These are phyloP conservation scores for Leuciscus idus DNA, from an alignment of 2,113 vertebrate species.

Conservation along the genomic window DNA sequence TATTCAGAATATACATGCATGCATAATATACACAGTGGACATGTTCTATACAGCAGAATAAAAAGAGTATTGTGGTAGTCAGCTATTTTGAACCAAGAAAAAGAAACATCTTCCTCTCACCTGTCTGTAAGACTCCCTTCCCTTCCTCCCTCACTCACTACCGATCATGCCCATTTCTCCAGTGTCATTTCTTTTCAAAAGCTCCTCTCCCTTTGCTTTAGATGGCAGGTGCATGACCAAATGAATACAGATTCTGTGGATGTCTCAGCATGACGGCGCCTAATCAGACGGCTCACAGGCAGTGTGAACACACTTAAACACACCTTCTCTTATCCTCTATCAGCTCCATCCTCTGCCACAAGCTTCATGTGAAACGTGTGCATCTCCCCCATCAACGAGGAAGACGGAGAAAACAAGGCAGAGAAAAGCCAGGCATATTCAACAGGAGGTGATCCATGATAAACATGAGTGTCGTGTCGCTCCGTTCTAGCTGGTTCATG, in stretches of 20 bases:
- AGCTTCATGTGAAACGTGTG: background rate
- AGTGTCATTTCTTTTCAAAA: constrained; percentile 9
- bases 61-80: background rate
- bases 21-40: background rate
- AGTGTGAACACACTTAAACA: constrained; percentile 42
- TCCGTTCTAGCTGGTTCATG: background rate
- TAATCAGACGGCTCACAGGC: constrained; percentile 37
- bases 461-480: background rate
- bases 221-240: constrained; percentile 43
- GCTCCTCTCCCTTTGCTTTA: constrained; percentile 36
- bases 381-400: background rate
- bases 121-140: background rate
- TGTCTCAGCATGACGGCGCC: constrained; percentile 27
- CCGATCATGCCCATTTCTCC: background rate
- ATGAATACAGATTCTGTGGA: constrained; percentile 45
- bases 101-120: background rate
- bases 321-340: constrained; percentile 22
- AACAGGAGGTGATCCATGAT: constrained; percentile 8
- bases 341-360: background rate
- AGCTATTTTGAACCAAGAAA: background rate
- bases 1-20: background rate
- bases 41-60: background rate
- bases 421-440: background rate
- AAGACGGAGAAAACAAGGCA: background rate
- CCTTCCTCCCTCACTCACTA: background rate